A percentile compares a stretch with the other conserved stretches of the same genome.
Evolutionary conservation across 2,113 vertebrate species (phyloP).

Genomic region (Trogon melanurus): DNA sequence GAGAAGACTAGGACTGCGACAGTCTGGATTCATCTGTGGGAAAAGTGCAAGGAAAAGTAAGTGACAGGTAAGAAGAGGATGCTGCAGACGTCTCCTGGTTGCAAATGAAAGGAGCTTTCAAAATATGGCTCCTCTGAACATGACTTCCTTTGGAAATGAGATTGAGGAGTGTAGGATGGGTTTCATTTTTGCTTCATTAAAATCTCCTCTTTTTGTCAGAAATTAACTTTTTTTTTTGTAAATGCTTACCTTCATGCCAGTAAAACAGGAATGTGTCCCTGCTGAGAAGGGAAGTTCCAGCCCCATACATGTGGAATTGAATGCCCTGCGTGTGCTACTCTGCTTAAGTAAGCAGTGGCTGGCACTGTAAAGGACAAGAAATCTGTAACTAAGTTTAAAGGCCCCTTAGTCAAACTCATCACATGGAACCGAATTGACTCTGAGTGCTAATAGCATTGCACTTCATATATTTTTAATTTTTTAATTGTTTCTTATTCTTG

Average conservation of each 20-base stretch:
- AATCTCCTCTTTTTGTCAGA: neutral
- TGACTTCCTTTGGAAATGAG: neutral
- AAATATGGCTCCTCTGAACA: neutral
- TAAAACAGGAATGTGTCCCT: neutral
- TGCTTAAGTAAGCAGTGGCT: neutral
- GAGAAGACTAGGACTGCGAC: neutral
- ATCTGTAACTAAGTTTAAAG: neutral
- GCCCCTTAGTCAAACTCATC: neutral
- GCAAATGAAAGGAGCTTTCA: neutral
- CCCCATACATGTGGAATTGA: neutral
- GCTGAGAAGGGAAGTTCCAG: neutral
- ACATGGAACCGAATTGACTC: neutral
- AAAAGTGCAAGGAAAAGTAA: neutral
- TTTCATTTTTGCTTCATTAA: neutral
- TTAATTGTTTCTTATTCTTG: neutral
- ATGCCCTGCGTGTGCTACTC: neutral
- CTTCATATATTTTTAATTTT: neutral
- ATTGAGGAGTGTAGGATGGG: accelerated
- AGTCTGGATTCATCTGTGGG: neutral
- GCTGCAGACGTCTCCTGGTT: neutral
- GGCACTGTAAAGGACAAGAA: neutral
- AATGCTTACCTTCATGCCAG: neutral
- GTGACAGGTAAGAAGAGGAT: neutral
- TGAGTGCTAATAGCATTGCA: neutral
- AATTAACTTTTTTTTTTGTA: neutral